Conservation (phyloP, 2,888 invertebrate genomes). For the Aleiodes alternator region DNA sequence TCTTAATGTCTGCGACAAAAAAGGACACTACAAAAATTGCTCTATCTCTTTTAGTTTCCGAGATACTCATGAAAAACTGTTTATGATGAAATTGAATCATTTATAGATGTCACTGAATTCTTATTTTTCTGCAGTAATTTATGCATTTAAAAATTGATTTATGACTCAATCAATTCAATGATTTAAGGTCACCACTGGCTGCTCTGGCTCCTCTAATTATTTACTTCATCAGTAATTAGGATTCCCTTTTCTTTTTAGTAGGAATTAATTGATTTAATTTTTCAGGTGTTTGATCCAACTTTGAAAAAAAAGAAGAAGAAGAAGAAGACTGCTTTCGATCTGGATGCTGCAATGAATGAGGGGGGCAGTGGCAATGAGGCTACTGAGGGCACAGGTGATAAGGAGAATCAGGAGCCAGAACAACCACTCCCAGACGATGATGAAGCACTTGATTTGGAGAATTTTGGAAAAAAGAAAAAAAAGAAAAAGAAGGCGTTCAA, state of each 20-base stretch:
- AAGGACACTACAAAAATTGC: too few relatives aligned
- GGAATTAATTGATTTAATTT: constrained; percentile 44
- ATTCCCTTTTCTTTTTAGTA: neutral
- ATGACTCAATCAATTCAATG: neutral
- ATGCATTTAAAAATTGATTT: neutral
- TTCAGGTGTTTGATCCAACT: constrained; percentile 89
- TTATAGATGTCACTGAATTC: too few relatives aligned
- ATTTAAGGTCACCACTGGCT: neutral
- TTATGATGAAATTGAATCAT: too few relatives aligned
- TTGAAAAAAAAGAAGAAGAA: constrained; percentile 95
- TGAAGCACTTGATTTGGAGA: constrained; percentile 88
- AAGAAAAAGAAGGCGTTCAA: constrained; percentile 94
- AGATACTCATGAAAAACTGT: too few relatives aligned
- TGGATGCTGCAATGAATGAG: constrained; percentile 86
- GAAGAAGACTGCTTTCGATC: constrained; percentile 95
- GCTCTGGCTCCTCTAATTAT: neutral
- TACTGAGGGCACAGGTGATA: constrained; percentile 77
- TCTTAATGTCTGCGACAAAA: too few relatives aligned
- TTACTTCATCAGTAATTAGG: neutral
- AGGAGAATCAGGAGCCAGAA: constrained; percentile 76
- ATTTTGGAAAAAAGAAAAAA: constrained; percentile 92
- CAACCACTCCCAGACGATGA: constrained; percentile 78
- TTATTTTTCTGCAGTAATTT: too few relatives aligned
- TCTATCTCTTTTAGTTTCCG: too few relatives aligned
- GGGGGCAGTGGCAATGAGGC: constrained; percentile 79